phyloP scores from a whole-genome alignment of 1,140 invertebrate species.

The Arctopsyche grandis region DNA sequence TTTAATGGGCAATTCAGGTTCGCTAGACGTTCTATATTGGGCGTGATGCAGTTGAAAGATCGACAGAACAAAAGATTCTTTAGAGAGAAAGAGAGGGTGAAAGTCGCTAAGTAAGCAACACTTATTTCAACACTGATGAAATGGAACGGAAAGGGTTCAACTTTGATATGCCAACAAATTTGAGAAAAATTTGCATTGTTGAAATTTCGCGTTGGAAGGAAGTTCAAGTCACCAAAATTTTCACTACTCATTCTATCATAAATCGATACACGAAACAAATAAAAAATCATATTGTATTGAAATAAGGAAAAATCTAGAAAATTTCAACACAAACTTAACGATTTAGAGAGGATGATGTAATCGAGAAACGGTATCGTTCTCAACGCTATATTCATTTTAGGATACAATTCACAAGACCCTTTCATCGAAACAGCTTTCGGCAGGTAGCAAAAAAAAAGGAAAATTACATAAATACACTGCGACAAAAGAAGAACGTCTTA shows the following conservation, averaged over 20 bases:
- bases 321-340: neutral
- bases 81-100: neutral
- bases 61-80: neutral
- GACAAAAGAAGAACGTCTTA: neutral
- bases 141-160: neutral
- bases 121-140: neutral
- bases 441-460: too few relatives aligned
- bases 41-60: neutral
- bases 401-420: neutral
- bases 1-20: slow-evolving; percentile 1
- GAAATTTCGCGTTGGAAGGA: neutral
- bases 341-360: too few relatives aligned
- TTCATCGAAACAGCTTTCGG: neutral
- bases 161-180: neutral
- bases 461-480: neutral
- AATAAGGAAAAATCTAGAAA: too few relatives aligned
- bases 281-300: too few relatives aligned
- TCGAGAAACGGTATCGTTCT: too few relatives aligned
- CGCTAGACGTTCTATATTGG: neutral
- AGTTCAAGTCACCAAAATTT: slow-evolving; percentile 16
- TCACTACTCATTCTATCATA: neutral
- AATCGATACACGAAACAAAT: too few relatives aligned
- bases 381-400: too few relatives aligned
- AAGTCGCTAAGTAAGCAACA: slow-evolving; percentile 10
- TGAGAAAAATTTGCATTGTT: slow-evolving; percentile 4